Evolutionary conservation across 2,888 invertebrate genomes (phyloP), one percentile per base, ranked within the genome.

Genomic region (Copidosoma aretas): DNA sequence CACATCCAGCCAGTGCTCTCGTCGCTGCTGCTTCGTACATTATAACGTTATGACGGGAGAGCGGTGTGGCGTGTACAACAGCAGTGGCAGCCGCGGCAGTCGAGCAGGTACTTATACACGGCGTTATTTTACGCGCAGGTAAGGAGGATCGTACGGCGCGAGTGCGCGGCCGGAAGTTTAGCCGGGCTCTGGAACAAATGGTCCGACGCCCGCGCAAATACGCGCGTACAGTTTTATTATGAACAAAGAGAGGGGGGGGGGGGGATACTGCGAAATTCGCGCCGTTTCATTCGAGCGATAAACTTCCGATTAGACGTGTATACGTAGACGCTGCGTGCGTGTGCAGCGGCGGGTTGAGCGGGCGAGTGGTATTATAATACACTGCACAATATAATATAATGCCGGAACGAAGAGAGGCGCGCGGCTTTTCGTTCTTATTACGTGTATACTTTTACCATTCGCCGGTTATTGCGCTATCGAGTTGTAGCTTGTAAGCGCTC

Each of bases 281-380:
- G 32, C 46, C 68, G 74, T 76, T 76, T 76, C 76, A 77, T 76
- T 74, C 58, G 66, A 39, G 72, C 71, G 66, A 71, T 76, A 76
- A 77, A 76, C 62, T 74, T 68, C 53, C 77, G 75, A 78, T 78
- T 77, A 78, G 75, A 54, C n/a, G 25, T 12, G 43, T 49, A 25
- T 53, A 62, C 54, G 41, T 49, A n/a, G n/a, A n/a, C n/a, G n/a
- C n/a, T n/a, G n/a, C n/a, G n/a, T n/a, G n/a, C n/a, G n/a, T n/a
- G n/a, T n/a, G n/a, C n/a, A n/a, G n/a, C n/a, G n/a, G n/a, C 61
- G 54, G 3, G 43, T 12, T 17, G 12, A 14, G 43, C 41, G 14
- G 12, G 43, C 43, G 17, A 46, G 43, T 46, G 17, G 43, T 46
- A 46, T 1, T 46, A 32, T 32, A 32, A 5, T 32, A 32, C 8